phyloP scores from a whole-genome alignment of 2,888 invertebrate species.

The Allophyes oxyacanthae region DNA sequence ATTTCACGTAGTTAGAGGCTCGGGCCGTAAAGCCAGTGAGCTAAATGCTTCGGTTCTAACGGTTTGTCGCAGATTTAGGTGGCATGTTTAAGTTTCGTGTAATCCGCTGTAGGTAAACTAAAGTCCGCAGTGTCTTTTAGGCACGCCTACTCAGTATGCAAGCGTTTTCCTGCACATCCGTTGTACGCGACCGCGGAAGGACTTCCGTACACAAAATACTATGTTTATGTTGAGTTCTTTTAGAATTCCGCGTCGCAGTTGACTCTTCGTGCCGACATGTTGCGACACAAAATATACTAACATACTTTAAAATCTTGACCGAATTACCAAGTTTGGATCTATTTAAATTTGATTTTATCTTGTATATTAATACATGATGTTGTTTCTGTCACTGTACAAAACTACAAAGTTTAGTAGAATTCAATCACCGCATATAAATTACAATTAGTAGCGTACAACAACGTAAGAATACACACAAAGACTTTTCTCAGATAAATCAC shows the following conservation, averaged over 20 bases:
- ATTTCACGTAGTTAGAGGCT: constrained; percentile 66
- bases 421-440: constrained; percentile 15
- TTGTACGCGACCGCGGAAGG: constrained; percentile 86
- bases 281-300: constrained; percentile 79
- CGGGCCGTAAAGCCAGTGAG: constrained; percentile 69
- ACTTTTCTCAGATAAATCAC: constrained; percentile 52
- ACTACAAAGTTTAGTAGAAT: not conserved
- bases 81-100: constrained; percentile 86
- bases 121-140: constrained; percentile 89
- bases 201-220: constrained; percentile 88
- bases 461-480: constrained; percentile 18
- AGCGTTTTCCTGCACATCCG: constrained; percentile 88
- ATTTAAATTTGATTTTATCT: constrained; percentile 30
- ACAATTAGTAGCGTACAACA: constrained; percentile 18
- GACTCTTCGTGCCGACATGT: constrained; percentile 85
- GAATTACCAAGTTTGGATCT: constrained; percentile 43
- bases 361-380: constrained; percentile 17
- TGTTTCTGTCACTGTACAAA: constrained; percentile 1
- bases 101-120: constrained; percentile 85
- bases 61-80: constrained; percentile 83
- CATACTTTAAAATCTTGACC: constrained; percentile 71
- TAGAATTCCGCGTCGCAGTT: constrained; percentile 84
- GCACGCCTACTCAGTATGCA: constrained; percentile 89
- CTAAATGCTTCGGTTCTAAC: constrained; percentile 74
- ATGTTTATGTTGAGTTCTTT: constrained; percentile 86